Conservation (phyloP, 1,140 invertebrate species). For the Mya arenaria region DNA sequence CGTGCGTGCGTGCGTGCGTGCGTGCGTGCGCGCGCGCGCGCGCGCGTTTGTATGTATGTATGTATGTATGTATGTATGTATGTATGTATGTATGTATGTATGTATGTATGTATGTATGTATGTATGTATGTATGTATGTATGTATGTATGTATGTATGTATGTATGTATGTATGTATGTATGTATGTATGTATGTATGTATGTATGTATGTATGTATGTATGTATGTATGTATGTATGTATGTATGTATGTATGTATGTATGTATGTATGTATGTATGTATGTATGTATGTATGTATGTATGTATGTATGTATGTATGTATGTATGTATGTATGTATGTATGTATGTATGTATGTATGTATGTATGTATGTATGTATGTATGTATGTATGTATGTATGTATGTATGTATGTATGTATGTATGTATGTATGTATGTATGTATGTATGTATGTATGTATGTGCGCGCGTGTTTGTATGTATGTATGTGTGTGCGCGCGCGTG, state of each 20-base stretch:
- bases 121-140: constrained; percentile 37
- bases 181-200: constrained; percentile 58
- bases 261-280: constrained; percentile 55
- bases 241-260: constrained; percentile 59
- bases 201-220: constrained; percentile 68
- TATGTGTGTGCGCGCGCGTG: not conserved
- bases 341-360: constrained; percentile 29
- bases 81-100: constrained; percentile 41
- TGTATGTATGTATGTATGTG: not conserved
- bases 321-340: constrained; percentile 23
- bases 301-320: constrained; percentile 53
- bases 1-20: not conserved
- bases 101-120: constrained; percentile 45
- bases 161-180: constrained; percentile 1
- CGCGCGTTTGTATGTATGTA: constrained; percentile 17
- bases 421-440: constrained; percentile 5
- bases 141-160: constrained; percentile 27
- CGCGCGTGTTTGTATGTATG: not conserved
- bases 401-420: constrained; percentile 46
- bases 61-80: constrained; percentile 35
- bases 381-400: constrained; percentile 47
- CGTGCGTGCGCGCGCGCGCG: too few relatives aligned
- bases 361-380: constrained; percentile 8
- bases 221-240: constrained; percentile 61
- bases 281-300: constrained; percentile 56